These are phyloP conservation scores for Ambastaia sidthimunki DNA, from an alignment of 2,797 vertebrate genomes.

Conservation along the genomic window DNA sequence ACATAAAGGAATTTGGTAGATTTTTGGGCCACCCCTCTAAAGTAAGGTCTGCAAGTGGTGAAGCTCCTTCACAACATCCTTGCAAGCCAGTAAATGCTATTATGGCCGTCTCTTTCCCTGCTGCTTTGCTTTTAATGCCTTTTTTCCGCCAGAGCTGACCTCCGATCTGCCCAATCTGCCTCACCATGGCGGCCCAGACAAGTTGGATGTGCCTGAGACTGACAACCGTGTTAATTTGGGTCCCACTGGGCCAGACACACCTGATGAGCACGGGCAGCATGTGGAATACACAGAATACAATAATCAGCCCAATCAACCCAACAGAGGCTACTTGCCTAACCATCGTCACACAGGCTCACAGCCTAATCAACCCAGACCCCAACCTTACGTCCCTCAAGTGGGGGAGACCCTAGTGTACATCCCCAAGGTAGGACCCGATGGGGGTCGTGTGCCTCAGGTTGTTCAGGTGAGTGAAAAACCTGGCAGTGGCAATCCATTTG, in stretches of 20 bases:
- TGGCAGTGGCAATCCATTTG: slow-evolving; percentile 53
- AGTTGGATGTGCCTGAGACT: slow-evolving; percentile 86
- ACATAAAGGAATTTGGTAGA: not conserved
- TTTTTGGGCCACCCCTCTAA: slow-evolving; percentile 14
- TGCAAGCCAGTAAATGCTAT: slow-evolving; percentile 65
- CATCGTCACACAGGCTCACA: not conserved
- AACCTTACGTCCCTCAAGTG: slow-evolving; percentile 65
- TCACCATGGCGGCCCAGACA: slow-evolving; percentile 63
- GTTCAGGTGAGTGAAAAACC: slow-evolving; percentile 73
- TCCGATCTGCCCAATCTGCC: slow-evolving; percentile 75
- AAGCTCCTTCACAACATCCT: slow-evolving; percentile 44
- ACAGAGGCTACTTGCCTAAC: too few relatives aligned
- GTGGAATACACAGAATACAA: slow-evolving; percentile 79
- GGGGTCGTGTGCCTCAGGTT: slow-evolving; percentile 72
- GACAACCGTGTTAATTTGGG: slow-evolving; percentile 84
- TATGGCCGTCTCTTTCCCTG: slow-evolving; percentile 66
- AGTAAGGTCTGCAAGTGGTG: not conserved
- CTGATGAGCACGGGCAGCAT: slow-evolving; percentile 73
- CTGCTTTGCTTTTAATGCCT: slow-evolving; percentile 75
- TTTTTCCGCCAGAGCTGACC: slow-evolving; percentile 83
- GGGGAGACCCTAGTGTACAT: slow-evolving; percentile 76
- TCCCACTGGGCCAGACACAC: slow-evolving; percentile 75
- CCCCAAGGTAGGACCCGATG: slow-evolving; percentile 77
- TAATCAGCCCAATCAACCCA: slow-evolving; percentile 54
- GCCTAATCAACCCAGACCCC: slow-evolving; percentile 47